phyloP scores from a whole-genome alignment of 2,797 vertebrate species.

The Hippopotamyrus pictus region DNA sequence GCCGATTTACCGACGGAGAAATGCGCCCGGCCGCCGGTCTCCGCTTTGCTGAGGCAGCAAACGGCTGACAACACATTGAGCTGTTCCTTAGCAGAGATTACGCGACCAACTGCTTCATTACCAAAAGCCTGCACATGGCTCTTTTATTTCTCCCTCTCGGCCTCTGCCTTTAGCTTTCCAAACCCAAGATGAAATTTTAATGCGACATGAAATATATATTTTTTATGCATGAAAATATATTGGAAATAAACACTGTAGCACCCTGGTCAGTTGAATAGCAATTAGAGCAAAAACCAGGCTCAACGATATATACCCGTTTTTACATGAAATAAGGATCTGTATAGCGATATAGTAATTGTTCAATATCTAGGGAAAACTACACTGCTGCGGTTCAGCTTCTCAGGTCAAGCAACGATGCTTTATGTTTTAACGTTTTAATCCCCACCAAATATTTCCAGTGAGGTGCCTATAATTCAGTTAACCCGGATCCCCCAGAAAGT shows the following conservation, averaged over 20 bases:
- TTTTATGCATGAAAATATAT: neutral
- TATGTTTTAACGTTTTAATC: neutral
- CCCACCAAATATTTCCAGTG: neutral
- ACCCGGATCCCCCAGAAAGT: neutral
- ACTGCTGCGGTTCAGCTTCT: neutral
- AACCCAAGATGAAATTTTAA: constrained; percentile 1
- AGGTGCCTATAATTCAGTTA: neutral
- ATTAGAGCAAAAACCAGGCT: neutral
- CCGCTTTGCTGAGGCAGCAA: constrained; percentile 63
- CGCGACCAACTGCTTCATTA: constrained; percentile 47
- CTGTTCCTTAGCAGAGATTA: constrained; percentile 36
- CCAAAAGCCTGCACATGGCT: constrained; percentile 32
- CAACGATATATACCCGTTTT: neutral
- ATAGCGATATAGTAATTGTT: neutral
- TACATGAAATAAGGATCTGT: neutral
- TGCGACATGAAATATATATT: neutral
- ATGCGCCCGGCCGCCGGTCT: constrained; percentile 52
- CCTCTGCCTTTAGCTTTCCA: constrained; percentile 6
- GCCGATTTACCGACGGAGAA: constrained; percentile 52
- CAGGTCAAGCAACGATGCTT: neutral
- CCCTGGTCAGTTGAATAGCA: neutral
- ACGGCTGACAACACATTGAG: constrained; percentile 40
- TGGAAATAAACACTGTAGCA: neutral
- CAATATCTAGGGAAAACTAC: neutral
- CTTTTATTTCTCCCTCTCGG: neutral